Base-by-base conservation (phyloP, 1,140 invertebrate species). In the Euglossa dilemma region DNA sequence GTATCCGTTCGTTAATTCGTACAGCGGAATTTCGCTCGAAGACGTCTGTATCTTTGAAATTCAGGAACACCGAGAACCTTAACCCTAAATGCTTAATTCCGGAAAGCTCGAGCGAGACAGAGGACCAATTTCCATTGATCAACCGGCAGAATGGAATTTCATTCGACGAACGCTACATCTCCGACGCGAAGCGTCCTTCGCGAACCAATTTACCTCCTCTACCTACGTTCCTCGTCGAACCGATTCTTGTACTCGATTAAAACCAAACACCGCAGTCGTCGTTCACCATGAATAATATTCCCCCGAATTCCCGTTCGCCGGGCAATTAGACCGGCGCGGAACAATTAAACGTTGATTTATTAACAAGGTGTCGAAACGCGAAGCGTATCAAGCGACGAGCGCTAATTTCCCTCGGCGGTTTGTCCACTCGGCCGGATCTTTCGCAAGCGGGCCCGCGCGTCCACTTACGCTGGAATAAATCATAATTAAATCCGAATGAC, bases 401-500 rank as follows among this genome's bases (percentile, higher is more conserved):
- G 70, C 79, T 66, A 80, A 66, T 25, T n/a, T 23, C 23, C 50
- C 16, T 2, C 36, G 8, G 47, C 20, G 28, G 25, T 12, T n/a
- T 43, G 59, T 79, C 61, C 72, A 50, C 54, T 12, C 50, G 45
- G 7, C 52, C 43, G 36, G 36, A 52, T 11, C n/a, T 81, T 81
- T 81, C 72, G 80, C 61, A 81, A 81, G 59, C 5, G 12, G 28
- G n/a, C 52, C 0, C 36, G 11, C 7, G 11, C 61, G 14, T 67
- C 23, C 63, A 45, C 28, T 45, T 14, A 20, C 52, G 28, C 18
- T 9, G 28, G 54, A 50, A 76, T 82, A 82, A 82, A 82, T 82
- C 80, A 82, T 82, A 82, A 82, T 82, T 82, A 82, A 82, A 82
- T 82, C 80, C 25, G 63, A 47, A 76, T 54, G 79, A 75, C 73